Evolutionary conservation across 2,888 invertebrate genomes (phyloP).

Genomic region (Plutella xylostella): DNA sequence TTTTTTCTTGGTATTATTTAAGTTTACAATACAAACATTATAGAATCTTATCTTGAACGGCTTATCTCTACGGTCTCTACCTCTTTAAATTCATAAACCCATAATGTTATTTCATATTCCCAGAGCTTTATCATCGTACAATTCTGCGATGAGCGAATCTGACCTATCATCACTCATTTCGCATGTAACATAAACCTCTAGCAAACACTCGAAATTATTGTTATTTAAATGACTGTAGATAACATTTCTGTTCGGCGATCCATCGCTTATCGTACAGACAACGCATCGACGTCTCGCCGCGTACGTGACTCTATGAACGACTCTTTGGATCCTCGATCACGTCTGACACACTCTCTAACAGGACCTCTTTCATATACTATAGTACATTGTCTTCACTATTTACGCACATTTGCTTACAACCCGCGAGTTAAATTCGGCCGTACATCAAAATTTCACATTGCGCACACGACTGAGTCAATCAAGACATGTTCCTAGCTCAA

Average conservation of each 20-base stretch:
- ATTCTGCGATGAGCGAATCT: not conserved
- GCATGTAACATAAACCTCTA: not conserved
- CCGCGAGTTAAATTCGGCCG: slow-evolving; percentile 12
- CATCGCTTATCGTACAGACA: slow-evolving; percentile 5
- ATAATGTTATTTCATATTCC: too few relatives aligned
- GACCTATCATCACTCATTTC: not conserved
- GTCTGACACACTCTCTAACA: slow-evolving; percentile 48
- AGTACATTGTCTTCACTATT: slow-evolving; percentile 27
- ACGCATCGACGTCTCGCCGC: slow-evolving; percentile 19
- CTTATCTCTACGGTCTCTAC: too few relatives aligned
- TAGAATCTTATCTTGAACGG: too few relatives aligned
- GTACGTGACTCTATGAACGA: slow-evolving; percentile 32
- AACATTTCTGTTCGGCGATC: not conserved
- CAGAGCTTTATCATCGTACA: too few relatives aligned
- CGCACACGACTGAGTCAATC: not conserved
- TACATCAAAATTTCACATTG: not conserved
- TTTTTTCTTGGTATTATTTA: too few relatives aligned
- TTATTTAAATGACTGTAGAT: not conserved
- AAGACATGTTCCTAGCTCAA: slow-evolving; percentile 51
- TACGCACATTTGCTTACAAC: slow-evolving; percentile 28
- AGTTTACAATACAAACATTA: too few relatives aligned
- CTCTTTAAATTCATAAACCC: too few relatives aligned
- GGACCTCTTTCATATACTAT: slow-evolving; percentile 34
- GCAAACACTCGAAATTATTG: not conserved
- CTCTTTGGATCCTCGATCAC: slow-evolving; percentile 41